Evolutionary conservation across 2,888 invertebrate species (phyloP).

Genomic region (Brassicogethes aeneus): DNA sequence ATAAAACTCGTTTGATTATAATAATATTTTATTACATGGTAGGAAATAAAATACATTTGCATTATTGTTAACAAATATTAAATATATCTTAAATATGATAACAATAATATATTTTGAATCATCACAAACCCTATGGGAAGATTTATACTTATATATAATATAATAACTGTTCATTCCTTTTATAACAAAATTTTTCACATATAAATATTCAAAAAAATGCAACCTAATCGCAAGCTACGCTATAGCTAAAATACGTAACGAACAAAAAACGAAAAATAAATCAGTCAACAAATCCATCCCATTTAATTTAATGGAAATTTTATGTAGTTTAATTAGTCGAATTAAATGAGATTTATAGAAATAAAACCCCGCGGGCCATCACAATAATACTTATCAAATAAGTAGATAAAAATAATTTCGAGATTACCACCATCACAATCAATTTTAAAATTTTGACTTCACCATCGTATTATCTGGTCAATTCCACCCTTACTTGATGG

Average conservation of each 20-base stretch:
- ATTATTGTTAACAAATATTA: slow-evolving; percentile 34
- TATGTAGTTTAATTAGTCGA: slow-evolving; percentile 6
- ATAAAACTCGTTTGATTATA: no score
- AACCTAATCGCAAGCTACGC: slow-evolving; percentile 3
- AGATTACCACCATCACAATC: no score
- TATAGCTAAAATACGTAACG: slow-evolving; percentile 5
- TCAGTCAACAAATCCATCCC: slow-evolving; percentile 18
- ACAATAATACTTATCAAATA: no score
- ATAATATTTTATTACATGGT: slow-evolving; percentile 14
- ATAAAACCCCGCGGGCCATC: no score
- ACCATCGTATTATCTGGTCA: no score
- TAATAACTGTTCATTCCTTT: slow-evolving; percentile 7
- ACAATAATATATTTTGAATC: slow-evolving; percentile 23
- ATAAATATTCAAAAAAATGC: slow-evolving; percentile 7
- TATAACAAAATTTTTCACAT: slow-evolving; percentile 12
- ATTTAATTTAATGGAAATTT: background rate
- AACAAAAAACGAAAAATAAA: slow-evolving; percentile 12
- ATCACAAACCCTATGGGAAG: slow-evolving; percentile 14
- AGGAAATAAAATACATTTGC: slow-evolving; percentile 37
- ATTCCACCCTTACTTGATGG: no score
- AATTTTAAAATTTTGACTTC: no score
- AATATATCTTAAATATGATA: slow-evolving; percentile 34
- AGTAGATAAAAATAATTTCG: no score
- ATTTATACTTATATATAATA: slow-evolving; percentile 6
- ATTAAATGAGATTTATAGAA: slow-evolving; percentile 17